phyloP scores from a whole-genome alignment of 2,113 vertebrate genomes.

The Ahaetulla prasina region DNA sequence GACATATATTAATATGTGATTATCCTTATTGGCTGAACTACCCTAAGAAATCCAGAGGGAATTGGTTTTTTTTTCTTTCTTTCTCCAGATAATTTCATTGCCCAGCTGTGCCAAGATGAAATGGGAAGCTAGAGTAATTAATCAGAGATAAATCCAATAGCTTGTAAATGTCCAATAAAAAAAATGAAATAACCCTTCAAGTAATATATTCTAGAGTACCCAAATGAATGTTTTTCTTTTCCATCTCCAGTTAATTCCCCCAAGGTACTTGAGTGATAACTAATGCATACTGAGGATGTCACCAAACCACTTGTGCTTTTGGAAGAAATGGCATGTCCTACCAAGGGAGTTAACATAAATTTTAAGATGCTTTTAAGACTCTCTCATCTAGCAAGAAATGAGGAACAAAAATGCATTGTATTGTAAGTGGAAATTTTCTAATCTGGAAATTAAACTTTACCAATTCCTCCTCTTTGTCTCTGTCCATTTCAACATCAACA shows the following conservation, averaged over 20 bases:
- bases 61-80: slow-evolving; percentile 1
- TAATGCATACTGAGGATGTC: not conserved
- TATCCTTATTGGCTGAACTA: not conserved
- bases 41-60: not conserved
- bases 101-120: not conserved
- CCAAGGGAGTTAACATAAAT: not conserved
- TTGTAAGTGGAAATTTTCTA: slow-evolving; percentile 15
- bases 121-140: slow-evolving; percentile 1
- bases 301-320: slow-evolving; percentile 30
- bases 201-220: slow-evolving; percentile 28
- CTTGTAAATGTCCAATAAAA: not conserved
- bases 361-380: not conserved
- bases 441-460: slow-evolving; percentile 17
- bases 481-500: not conserved
- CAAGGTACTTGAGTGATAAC: slow-evolving; percentile 19
- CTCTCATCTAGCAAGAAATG: slow-evolving; percentile 6
- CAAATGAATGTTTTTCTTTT: not conserved
- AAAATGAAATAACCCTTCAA: not conserved
- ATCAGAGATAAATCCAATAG: slow-evolving; percentile 4
- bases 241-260: slow-evolving; percentile 12
- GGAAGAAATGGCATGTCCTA: not conserved
- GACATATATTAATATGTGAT: not conserved
- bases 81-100: not conserved
- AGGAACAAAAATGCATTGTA: not conserved
- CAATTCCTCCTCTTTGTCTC: not conserved